Conservation (phyloP, 2,113 vertebrate species). For the Callaeas wilsoni region DNA sequence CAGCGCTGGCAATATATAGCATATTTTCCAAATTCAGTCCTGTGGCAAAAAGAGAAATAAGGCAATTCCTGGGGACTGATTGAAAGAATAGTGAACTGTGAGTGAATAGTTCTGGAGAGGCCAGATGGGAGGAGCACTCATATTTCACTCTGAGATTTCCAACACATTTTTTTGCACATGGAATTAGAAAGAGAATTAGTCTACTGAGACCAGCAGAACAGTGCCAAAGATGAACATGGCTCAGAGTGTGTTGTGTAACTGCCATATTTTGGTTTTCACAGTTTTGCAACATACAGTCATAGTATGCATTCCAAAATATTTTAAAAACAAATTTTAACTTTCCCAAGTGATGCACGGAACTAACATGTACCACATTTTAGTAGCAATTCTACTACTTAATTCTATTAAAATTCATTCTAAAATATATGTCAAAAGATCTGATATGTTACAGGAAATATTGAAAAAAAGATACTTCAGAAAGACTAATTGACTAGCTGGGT, state of each 20-base stretch:
- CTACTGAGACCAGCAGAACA: not conserved
- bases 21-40: constrained; percentile 97
- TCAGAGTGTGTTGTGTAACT: not conserved
- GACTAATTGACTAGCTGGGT: not conserved
- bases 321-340: not conserved
- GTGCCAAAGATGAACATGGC: not conserved
- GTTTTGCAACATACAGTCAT: not conserved
- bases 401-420: not conserved
- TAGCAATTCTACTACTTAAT: not conserved
- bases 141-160: not conserved
- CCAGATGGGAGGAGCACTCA: not conserved
- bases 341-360: not conserved
- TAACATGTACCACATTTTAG: not conserved
- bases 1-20: constrained; percentile 96
- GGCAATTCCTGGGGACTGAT: not conserved
- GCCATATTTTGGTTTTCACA: not conserved
- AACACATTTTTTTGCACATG: not conserved
- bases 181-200: not conserved
- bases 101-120: not conserved
- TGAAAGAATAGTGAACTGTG: not conserved
- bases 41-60: constrained; percentile 51
- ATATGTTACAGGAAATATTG: not conserved
- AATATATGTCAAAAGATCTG: not conserved
- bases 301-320: not conserved
- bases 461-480: not conserved